Conservation (phyloP, 2,113 vertebrate genomes). For the Diadophis punctatus region DNA sequence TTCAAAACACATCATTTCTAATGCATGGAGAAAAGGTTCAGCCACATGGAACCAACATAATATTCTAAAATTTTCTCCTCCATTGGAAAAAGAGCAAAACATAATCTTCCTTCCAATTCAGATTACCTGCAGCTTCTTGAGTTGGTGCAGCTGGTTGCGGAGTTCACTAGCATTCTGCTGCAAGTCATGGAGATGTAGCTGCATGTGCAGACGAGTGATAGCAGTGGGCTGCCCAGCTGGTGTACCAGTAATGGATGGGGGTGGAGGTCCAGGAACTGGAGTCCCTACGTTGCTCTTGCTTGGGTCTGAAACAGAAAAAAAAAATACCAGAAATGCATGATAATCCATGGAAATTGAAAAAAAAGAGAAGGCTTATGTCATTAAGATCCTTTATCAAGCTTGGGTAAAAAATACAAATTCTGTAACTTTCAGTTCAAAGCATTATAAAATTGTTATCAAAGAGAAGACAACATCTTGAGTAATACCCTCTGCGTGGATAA, state of each 20-base stretch:
- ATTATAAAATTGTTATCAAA: not conserved
- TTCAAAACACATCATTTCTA: not conserved
- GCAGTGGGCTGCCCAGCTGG: constrained; percentile 75
- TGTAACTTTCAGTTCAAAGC: not conserved
- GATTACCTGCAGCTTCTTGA: constrained; percentile 88
- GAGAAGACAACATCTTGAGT: not conserved
- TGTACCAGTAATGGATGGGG: constrained; percentile 67
- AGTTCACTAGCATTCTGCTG: constrained; percentile 93
- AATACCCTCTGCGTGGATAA: not conserved
- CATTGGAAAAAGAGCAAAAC: not conserved
- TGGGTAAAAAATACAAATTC: not conserved
- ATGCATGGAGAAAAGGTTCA: not conserved
- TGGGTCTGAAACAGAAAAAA: constrained; percentile 17
- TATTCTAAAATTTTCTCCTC: not conserved
- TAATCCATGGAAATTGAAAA: not conserved
- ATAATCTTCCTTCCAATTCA: not conserved
- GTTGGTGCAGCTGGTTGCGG: constrained; percentile 87
- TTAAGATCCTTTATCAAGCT: not conserved
- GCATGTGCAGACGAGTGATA: constrained; percentile 87
- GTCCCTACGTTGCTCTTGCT: constrained; percentile 66
- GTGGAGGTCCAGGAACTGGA: constrained; percentile 73
- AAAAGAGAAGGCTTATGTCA: no score
- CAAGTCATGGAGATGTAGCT: constrained; percentile 90
- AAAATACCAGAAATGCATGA: not conserved
- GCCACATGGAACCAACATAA: not conserved